Evolutionary conservation across 2,888 invertebrate species (phyloP), one percentile per base, ranked within the genome.

Genomic region (Diabrotica balteata): DNA sequence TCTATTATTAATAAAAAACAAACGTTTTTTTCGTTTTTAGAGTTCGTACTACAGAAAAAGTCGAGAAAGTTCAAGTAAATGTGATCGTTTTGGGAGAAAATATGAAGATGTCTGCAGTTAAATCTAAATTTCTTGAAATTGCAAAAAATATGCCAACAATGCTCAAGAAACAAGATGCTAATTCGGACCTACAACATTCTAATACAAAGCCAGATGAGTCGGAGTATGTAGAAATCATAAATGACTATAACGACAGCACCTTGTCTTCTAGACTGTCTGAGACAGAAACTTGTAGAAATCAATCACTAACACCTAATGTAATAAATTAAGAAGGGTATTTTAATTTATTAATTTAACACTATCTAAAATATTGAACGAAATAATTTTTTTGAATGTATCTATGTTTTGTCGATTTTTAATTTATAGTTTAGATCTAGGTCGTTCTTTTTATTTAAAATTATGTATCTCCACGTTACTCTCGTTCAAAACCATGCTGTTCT

Each of bases 11-110:
- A 32, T 4, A 2, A 32, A 32, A 32, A 32, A 17, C 17, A n/a
- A n/a, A n/a, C n/a, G n/a, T 17, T 32, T 32, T 32, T 2, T 32
- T 32, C 32, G 17, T 57, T 7, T 57, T 57, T 44, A 57, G 55
- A 17, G 17, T 17, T 9, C 6, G 55, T 7, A 53, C 32, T 7
- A 44, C 52, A 4, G 57, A 70, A 32, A 62, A 69, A 22, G 45
- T 45, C 10, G 45, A 54, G 51, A 42, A 57, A n/a, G 44, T 71
- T 17, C 71, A 77, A 67, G 77, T 77, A 5, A 78, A 78, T 49
- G 76, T 79, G 4, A 78, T 77, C 54, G 75, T 78, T 17, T 49
- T 78, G 10, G 75, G 76, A 44, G 68, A 64, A 8, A 57, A 50
- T 43, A 8, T 50, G n/a, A 45, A 47, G 8, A 55, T 54, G 44